phyloP scores from a whole-genome alignment of 2,888 invertebrate species.

The Tanytarsus gracilentus region DNA sequence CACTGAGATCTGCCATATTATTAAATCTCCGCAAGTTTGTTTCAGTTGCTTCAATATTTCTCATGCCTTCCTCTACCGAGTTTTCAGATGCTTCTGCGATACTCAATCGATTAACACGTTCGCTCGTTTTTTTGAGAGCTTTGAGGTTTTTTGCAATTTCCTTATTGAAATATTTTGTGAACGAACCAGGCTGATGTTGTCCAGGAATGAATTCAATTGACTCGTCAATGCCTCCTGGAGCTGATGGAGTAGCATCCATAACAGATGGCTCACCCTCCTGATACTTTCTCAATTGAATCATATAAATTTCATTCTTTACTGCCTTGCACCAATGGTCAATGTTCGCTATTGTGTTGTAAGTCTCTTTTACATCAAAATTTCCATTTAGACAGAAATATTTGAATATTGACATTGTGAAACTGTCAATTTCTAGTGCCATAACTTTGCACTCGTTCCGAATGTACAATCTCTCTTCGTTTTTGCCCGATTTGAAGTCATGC shows the following conservation, averaged over 20 bases:
- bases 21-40: not conserved
- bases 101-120: not conserved
- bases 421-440: not conserved
- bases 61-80: not conserved
- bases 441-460: not conserved
- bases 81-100: not conserved
- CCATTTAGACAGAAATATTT: not conserved
- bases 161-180: too few species aligned
- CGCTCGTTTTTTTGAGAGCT: not conserved
- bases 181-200: too few species aligned
- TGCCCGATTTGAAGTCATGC: too few species aligned
- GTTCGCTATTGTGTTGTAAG: not conserved
- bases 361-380: not conserved
- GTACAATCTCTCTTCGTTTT: not conserved
- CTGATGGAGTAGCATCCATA: too few species aligned
- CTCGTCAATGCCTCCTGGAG: too few species aligned
- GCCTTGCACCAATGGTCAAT: not conserved
- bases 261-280: not conserved
- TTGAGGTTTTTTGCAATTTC: not conserved
- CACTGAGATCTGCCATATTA: not conserved
- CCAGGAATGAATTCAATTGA: not conserved
- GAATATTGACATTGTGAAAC: not conserved
- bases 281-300: not conserved
- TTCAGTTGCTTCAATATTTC: not conserved
- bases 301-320: not conserved